Evolutionary conservation across 2,888 invertebrate genomes (phyloP).

Genomic region (Sabellastarte sp.): DNA sequence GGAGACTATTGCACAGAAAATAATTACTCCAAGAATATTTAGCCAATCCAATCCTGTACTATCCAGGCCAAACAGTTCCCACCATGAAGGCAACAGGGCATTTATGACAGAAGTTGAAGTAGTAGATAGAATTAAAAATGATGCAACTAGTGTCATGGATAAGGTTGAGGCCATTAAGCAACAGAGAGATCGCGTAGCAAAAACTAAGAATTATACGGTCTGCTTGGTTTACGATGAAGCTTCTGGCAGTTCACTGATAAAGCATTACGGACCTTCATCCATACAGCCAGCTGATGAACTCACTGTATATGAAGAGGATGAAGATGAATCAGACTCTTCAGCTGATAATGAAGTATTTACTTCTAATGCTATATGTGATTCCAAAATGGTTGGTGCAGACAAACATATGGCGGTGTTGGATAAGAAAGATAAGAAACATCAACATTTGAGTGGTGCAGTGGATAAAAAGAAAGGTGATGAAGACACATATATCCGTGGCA

Average conservation of each 20-base stretch:
- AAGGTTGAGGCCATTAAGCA: neutral
- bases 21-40: too few relatives aligned
- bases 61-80: neutral
- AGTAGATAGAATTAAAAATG: too few relatives aligned
- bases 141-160: neutral
- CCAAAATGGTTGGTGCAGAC: neutral
- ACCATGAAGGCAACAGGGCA: neutral
- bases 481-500: too few relatives aligned
- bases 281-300: neutral
- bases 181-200: neutral
- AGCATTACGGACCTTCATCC: neutral
- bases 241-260: neutral
- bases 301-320: neutral
- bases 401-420: neutral
- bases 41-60: too few relatives aligned
- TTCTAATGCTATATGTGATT: neutral
- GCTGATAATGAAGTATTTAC: neutral
- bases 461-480: too few relatives aligned
- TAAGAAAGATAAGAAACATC: too few relatives aligned
- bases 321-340: too few relatives aligned
- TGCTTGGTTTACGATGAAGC: neutral
- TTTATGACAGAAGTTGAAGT: neutral
- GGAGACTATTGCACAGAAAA: too few relatives aligned
- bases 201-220: neutral
- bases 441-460: too few relatives aligned